These are phyloP conservation scores for Diarsia dahlii DNA, from an alignment of 2,888 invertebrate genomes.

Conservation along the genomic window DNA sequence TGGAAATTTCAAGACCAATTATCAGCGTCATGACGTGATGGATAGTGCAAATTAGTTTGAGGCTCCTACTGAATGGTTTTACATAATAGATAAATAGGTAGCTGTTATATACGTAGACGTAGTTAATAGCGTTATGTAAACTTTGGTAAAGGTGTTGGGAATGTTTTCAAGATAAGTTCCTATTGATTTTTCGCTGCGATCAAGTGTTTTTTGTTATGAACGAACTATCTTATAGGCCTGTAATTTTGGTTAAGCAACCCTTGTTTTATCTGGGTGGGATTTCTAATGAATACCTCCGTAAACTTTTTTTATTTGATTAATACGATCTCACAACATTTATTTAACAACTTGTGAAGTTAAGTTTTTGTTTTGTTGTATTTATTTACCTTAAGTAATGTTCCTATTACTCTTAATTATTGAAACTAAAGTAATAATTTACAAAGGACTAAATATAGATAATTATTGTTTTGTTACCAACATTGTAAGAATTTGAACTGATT, in stretches of 20 bases:
- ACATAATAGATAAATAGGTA: constrained; percentile 43
- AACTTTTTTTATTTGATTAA: too few relatives aligned
- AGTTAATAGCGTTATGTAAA: constrained; percentile 48
- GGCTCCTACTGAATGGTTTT: constrained; percentile 43
- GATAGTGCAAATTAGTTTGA: constrained; percentile 64
- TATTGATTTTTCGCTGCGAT: constrained; percentile 7
- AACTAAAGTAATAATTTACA: too few relatives aligned
- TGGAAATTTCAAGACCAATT: constrained; percentile 80
- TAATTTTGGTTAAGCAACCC: too few relatives aligned
- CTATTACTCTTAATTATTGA: too few relatives aligned
- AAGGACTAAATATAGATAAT: too few relatives aligned
- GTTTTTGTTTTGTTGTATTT: too few relatives aligned
- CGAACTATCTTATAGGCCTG: not conserved
- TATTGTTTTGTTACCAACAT: too few relatives aligned
- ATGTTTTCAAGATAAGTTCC: constrained; percentile 10
- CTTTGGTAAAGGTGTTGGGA: constrained; percentile 7
- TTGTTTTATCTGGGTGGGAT: not conserved
- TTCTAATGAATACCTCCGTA: not conserved
- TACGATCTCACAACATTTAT: too few relatives aligned
- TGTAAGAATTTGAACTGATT: too few relatives aligned
- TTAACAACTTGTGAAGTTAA: too few relatives aligned
- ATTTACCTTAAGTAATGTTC: too few relatives aligned
- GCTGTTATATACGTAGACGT: constrained; percentile 14
- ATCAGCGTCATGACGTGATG: constrained; percentile 69
- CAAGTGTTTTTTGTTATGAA: not conserved